Conservation (phyloP, 2,888 invertebrate genomes). For the Drosophila monieri region DNA sequence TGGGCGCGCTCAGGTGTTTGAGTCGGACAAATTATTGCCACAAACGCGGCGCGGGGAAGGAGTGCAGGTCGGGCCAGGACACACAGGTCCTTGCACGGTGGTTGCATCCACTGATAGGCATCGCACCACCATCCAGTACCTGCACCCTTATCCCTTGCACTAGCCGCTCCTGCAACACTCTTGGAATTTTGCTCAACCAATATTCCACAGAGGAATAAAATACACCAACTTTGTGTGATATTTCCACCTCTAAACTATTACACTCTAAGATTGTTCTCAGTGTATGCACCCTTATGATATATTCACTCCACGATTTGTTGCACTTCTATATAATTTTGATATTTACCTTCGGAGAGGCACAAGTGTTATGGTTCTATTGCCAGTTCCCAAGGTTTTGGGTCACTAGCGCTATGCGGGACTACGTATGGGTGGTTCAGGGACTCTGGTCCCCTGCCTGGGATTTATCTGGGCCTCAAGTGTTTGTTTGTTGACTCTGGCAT, state of each 20-base stretch:
- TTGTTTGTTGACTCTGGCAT: conserved; percentile 43
- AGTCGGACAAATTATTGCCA: conserved; percentile 41
- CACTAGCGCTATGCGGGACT: conserved; percentile 23
- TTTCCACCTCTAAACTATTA: background rate
- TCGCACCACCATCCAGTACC: conserved; percentile 43
- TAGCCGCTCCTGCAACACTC: conserved; percentile 45
- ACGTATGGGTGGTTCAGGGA: conserved; percentile 20
- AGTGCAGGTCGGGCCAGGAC: conserved; percentile 17
- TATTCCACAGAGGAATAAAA: conserved; percentile 3
- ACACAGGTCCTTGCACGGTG: conserved; percentile 42
- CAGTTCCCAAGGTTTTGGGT: conserved; percentile 67
- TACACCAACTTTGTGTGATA: background rate
- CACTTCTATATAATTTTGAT: conserved; percentile 76
- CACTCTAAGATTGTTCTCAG: background rate
- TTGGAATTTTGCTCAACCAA: conserved; percentile 58
- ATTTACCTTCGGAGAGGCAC: conserved; percentile 70
- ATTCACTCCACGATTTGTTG: conserved; percentile 53
- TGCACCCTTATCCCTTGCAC: conserved; percentile 52
- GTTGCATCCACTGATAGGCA: conserved; percentile 44
- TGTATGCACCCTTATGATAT: conserved; percentile 29
- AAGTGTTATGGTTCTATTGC: conserved; percentile 56
- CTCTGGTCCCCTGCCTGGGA: conserved; percentile 18
- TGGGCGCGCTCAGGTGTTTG: conserved; percentile 36
- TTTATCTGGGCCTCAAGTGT: conserved; percentile 36
- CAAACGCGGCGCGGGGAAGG: conserved; percentile 7